These are phyloP conservation scores for Vanessa tameamea DNA, from an alignment of 1,140 invertebrate genomes.

Conservation along the genomic window DNA sequence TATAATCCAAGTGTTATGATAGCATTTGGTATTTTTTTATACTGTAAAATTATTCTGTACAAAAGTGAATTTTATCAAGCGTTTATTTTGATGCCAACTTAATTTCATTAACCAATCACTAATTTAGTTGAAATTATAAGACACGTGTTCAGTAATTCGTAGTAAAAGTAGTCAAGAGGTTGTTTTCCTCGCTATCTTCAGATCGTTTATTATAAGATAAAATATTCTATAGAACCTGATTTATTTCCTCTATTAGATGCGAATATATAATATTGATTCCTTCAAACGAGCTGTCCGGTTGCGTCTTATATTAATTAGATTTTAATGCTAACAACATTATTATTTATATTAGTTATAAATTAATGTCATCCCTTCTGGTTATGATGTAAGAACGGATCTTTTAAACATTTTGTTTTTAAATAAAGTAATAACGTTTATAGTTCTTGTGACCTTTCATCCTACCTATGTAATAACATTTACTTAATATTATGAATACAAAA, in stretches of 20 bases:
- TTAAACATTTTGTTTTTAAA: background rate
- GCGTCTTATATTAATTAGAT: background rate
- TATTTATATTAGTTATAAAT: background rate
- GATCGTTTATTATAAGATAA: slow-evolving; percentile 2
- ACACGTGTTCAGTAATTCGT: too few species aligned
- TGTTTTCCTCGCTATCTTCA: too few species aligned
- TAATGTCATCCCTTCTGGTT: background rate
- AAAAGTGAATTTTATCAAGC: too few species aligned
- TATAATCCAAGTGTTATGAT: too few species aligned
- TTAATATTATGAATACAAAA: background rate
- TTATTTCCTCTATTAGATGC: background rate
- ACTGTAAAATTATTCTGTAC: too few species aligned
- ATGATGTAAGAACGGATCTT: background rate
- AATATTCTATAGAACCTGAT: background rate
- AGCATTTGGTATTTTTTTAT: too few species aligned
- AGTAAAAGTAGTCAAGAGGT: too few species aligned
- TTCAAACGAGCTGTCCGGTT: background rate
- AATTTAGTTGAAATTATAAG: too few species aligned
- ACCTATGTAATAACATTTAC: background rate
- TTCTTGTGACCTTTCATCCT: background rate
- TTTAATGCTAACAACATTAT: slow-evolving; percentile 5
- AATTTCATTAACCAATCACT: too few species aligned
- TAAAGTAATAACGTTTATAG: background rate
- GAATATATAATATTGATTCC: slow-evolving; percentile 3
- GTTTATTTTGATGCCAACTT: too few species aligned